These are phyloP conservation scores for Megaceryle torquata DNA, from an alignment of 2,113 vertebrate species.

Conservation along the genomic window DNA sequence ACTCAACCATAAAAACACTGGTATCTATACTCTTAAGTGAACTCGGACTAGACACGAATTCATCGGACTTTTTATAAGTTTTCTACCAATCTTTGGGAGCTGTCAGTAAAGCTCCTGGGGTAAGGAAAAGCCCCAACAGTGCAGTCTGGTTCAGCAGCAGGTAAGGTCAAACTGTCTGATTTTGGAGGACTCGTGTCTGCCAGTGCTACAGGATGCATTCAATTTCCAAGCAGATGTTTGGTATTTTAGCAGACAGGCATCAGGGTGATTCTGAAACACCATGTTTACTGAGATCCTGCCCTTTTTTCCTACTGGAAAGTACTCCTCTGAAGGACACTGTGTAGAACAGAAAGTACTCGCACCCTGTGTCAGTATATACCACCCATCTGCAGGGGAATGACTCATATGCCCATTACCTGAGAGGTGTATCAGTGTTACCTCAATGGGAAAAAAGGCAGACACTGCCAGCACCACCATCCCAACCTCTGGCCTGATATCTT, in stretches of 20 bases:
- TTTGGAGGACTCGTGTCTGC: background rate
- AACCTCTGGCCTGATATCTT: background rate
- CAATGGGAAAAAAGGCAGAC: fast-evolving
- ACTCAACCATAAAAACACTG: background rate
- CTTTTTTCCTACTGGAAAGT: background rate
- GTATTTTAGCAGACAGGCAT: background rate
- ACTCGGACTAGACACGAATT: background rate
- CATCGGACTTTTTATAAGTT: background rate
- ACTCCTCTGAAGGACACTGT: background rate
- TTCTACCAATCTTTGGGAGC: background rate
- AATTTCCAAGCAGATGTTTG: background rate
- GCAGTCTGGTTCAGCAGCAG: background rate
- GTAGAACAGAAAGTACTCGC: background rate
- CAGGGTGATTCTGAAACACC: background rate
- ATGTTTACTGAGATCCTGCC: background rate
- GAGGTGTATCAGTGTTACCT: no score
- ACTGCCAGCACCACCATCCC: background rate
- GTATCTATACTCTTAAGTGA: fast-evolving
- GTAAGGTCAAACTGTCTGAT: background rate
- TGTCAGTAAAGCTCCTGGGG: background rate
- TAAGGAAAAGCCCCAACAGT: background rate
- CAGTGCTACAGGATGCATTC: background rate
- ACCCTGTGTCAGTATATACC: background rate
- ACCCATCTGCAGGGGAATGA: background rate
- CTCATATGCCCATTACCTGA: background rate